Percentiles rank a stretch among this genome's conserved stretches.
phyloP scores from a whole-genome alignment of 2,797 vertebrate genomes.

The Bradypodion pumilum region DNA sequence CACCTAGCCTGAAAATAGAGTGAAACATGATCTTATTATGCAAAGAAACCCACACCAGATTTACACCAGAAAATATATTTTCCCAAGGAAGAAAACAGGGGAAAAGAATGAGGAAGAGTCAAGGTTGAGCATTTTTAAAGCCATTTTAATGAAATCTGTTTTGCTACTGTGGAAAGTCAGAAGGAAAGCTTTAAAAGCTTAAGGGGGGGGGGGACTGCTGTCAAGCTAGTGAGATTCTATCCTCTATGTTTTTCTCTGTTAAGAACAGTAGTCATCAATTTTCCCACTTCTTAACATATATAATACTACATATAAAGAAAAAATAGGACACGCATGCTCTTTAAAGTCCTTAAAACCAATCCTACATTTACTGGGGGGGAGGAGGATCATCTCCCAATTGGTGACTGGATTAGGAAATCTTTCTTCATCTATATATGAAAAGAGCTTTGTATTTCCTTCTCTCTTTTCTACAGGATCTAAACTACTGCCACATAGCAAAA shows the following conservation, averaged over 20 bases:
- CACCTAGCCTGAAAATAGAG: constrained; percentile 45
- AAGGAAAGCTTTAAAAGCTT: constrained; percentile 22
- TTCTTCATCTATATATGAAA: constrained; percentile 51
- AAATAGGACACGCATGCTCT: not conserved
- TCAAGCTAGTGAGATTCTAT: constrained; percentile 9
- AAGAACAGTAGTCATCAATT: constrained; percentile 16
- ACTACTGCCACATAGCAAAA: not conserved
- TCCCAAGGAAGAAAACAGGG: constrained; percentile 28
- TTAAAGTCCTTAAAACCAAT: not conserved
- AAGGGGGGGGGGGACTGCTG: constrained; percentile 13
- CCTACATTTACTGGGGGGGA: not conserved
- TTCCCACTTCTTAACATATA: not conserved
- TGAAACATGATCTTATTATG: constrained; percentile 64
- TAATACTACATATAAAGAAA: not conserved
- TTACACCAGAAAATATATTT: constrained; percentile 61
- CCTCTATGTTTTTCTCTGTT: not conserved
- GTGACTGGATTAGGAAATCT: constrained; percentile 2
- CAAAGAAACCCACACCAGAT: constrained; percentile 65
- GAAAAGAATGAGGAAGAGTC: constrained; percentile 48
- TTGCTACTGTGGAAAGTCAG: not conserved
- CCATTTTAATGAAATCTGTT: constrained; percentile 41
- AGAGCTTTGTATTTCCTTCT: constrained; percentile 27
- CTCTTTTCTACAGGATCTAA: not conserved
- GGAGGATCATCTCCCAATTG: constrained; percentile 10
- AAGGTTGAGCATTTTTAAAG: constrained; percentile 31